Evolutionary conservation across 1,140 invertebrate genomes (phyloP), one percentile per base, ranked within the genome.

Genomic region (Drosophila melanica): DNA sequence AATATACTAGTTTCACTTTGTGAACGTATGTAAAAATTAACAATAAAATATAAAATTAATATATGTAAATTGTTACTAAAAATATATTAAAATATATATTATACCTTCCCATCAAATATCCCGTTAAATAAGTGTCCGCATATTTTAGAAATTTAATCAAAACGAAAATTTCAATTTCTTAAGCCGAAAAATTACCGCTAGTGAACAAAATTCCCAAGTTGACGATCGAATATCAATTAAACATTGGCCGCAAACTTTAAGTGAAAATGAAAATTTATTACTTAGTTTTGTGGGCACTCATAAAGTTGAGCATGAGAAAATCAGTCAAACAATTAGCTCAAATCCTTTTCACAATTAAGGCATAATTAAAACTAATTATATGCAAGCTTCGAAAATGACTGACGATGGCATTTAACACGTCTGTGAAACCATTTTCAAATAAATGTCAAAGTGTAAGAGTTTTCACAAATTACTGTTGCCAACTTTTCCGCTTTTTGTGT

Each of bases 191-290:
- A 27, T 27, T 27, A 2, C 23, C 5, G 23, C 3, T 4, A 27
- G 23, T 27, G 23, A 27, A 27, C 3, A 12, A 51, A 35, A 20
- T 37, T 37, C 10, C 11, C 20, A 23, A 23, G 45, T 6, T 20
- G 18, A 10, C 44, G 2, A 0, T 33, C 1, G 23, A 39, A 69
- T 59, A 63, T 75, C 64, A 75, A 79, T 79, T 75, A 75, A 55
- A 60, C 37, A 62, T 58, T 60, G 75, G 47, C 23, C 12, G 6
- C 8, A 14, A 16, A 27, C 16, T 12, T 12, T 11, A 1, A 50
- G 33, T 45, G 50, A 18, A 76, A 81, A 81, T 73, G 64, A 77
- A 77, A 81, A 81, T 81, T 81, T 81, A 81, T 81, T 70, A 50
- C 79, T 81, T 23, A 68, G 37, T 57, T 73, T 5, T 39, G 47